These are phyloP conservation scores for Timandra comae DNA, from an alignment of 2,888 invertebrate species.

Conservation along the genomic window DNA sequence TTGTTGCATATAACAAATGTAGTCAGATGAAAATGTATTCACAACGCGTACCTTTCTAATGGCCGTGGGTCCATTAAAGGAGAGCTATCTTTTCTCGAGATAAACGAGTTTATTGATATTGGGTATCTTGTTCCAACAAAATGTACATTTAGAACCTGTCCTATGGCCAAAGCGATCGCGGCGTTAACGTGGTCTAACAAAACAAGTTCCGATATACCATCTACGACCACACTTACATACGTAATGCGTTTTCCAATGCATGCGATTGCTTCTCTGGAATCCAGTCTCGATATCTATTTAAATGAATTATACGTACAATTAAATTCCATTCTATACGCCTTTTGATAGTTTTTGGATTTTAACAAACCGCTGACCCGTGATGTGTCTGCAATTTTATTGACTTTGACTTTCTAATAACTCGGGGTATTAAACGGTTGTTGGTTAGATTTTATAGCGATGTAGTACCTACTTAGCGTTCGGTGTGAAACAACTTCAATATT, in stretches of 20 bases:
- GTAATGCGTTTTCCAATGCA: conserved; percentile 50
- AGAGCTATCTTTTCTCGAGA: conserved; percentile 44
- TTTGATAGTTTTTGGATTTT: conserved; percentile 5
- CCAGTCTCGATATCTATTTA: conserved; percentile 28
- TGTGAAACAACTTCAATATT: conserved; percentile 22
- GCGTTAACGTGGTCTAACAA: conserved; percentile 37
- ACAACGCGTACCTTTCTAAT: conserved; percentile 30
- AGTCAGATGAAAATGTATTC: not conserved
- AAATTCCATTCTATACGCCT: conserved; percentile 19
- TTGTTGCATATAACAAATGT: no score
- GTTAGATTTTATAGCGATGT: conserved; percentile 26
- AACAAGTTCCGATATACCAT: conserved; percentile 51
- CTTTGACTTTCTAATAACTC: conserved; percentile 15
- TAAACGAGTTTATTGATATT: conserved; percentile 58
- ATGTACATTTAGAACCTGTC: conserved; percentile 45
- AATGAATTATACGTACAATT: conserved; percentile 28
- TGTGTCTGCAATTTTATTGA: conserved; percentile 9
- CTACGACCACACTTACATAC: conserved; percentile 33
- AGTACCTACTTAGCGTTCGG: conserved; percentile 22
- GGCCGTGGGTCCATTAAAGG: conserved; percentile 37
- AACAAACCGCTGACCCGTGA: conserved; percentile 10
- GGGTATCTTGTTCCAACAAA: conserved; percentile 40
- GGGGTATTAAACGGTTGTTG: conserved; percentile 12
- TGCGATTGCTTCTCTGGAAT: conserved; percentile 45
- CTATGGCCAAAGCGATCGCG: conserved; percentile 44